A percentile compares a stretch with the other conserved stretches of the same genome.
These are phyloP conservation scores for Manacus vitellinus DNA, from an alignment of 2,113 vertebrate species.

Conservation along the genomic window DNA sequence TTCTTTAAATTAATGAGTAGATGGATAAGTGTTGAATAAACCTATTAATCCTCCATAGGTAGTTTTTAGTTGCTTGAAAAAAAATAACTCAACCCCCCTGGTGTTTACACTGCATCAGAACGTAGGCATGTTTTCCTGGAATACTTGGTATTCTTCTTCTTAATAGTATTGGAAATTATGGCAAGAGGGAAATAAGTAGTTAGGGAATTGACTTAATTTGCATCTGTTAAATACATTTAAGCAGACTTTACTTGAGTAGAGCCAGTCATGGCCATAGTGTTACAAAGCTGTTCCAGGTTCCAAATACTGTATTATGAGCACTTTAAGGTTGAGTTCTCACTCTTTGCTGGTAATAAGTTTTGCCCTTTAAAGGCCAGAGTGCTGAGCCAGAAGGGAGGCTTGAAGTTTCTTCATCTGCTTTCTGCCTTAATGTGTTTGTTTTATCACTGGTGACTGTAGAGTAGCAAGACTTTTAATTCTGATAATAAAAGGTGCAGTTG, in stretches of 20 bases:
- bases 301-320: conserved; percentile 55
- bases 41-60: conserved; percentile 37
- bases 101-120: conserved; percentile 51
- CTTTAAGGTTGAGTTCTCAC: conserved; percentile 57
- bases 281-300: conserved; percentile 16
- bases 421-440: conserved; percentile 40
- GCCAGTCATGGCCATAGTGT: neutral
- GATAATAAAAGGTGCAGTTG: conserved; percentile 13
- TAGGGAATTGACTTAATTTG: conserved; percentile 1
- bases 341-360: neutral
- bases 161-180: neutral
- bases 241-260: neutral
- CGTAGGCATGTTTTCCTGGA: conserved; percentile 23
- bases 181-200: neutral
- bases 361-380: neutral
- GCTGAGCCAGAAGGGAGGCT: neutral
- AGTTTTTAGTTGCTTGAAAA: conserved; percentile 63
- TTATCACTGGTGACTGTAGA: conserved; percentile 17
- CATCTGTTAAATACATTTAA: neutral
- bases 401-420: conserved; percentile 28
- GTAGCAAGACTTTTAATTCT: neutral
- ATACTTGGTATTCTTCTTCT: conserved; percentile 26
- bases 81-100: neutral
- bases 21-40: conserved; percentile 31
- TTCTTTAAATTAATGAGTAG: conserved; percentile 50